Base-by-base conservation (phyloP, 2,113 vertebrate genomes). In the Aptenodytes patagonicus region DNA sequence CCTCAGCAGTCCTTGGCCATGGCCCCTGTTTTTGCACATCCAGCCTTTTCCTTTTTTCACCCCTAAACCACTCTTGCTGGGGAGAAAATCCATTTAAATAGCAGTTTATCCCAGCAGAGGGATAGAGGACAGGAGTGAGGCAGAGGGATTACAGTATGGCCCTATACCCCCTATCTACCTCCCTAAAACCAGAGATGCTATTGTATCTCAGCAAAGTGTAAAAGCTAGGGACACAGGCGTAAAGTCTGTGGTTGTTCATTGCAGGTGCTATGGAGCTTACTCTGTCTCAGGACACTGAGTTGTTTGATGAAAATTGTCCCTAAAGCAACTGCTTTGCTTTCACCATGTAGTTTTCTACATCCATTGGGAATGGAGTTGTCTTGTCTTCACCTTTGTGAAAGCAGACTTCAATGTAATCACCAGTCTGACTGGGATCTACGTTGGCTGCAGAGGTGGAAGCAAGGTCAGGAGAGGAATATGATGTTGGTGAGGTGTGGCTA, bases 271-370 rank as follows among this genome's bases (percentile, higher is more conserved):
- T 44, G 28, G 38, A 21, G 13, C 17, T 77, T 36, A 38, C 4
- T 36, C 17, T 69, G 5, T 28, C 44, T 60, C 25, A 89, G 6
- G 11, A 46, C 18, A 40, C 12, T 9, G 12, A 58, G 6, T 15
- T 55, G 2, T 52, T 15, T 38, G 0, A 1, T 3, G 7, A 19
- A 68, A 44, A 28, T 6, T 40, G 17, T 46, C 9, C 17, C 26
- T 40, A 51, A 68, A 76, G 1, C 9, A 68, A 65, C 21, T 68
- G 10, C 19, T 88, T 66, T 88, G 14, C 3, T 82, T 78, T 71
- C 31, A 78, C 7, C 3, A 20, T 31, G 20, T 44, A 44, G 51
- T 78, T 57, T 88, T 55, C 32, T 15, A 52, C 25, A 57, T 58
- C 11, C 42, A 28, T 8, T 62, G 11, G 7, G 46, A 71, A 62